Evolutionary conservation across 2,113 vertebrate genomes (phyloP).

Genomic region (Anguilla japonica): DNA sequence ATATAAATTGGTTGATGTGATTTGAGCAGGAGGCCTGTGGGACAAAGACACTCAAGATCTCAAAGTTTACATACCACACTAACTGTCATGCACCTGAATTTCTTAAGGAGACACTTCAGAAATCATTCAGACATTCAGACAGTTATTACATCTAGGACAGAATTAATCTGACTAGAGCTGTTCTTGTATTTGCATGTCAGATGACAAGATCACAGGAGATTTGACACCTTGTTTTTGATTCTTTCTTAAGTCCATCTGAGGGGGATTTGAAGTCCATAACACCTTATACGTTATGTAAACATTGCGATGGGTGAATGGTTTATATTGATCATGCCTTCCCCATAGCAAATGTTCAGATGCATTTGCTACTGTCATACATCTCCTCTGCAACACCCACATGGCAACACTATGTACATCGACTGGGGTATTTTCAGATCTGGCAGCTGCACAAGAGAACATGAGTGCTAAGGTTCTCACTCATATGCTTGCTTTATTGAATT

Average conservation of each 20-base stretch:
- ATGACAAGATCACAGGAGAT: too few species aligned
- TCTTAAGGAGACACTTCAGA: too few species aligned
- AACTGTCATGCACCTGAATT: too few species aligned
- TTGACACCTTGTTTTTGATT: not conserved
- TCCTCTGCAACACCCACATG: constrained; percentile 11
- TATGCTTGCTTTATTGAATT: not conserved
- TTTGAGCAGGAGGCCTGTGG: too few species aligned
- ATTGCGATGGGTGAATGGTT: not conserved
- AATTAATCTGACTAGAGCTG: too few species aligned
- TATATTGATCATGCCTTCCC: not conserved
- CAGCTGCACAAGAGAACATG: constrained; percentile 24
- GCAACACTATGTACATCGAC: constrained; percentile 10
- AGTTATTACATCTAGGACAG: too few species aligned
- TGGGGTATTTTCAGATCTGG: constrained; percentile 23
- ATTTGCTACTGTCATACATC: constrained; percentile 3
- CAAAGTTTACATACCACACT: too few species aligned
- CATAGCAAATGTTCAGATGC: not conserved
- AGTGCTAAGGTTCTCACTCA: constrained; percentile 1
- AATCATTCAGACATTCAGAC: too few species aligned
- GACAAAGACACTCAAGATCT: too few species aligned
- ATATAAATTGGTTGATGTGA: too few species aligned
- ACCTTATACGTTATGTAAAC: not conserved
- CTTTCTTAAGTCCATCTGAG: not conserved
- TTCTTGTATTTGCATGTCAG: too few species aligned
- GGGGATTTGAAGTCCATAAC: too few species aligned